phyloP scores from a whole-genome alignment of 2,113 vertebrate species.

The Thymallus thymallus region DNA sequence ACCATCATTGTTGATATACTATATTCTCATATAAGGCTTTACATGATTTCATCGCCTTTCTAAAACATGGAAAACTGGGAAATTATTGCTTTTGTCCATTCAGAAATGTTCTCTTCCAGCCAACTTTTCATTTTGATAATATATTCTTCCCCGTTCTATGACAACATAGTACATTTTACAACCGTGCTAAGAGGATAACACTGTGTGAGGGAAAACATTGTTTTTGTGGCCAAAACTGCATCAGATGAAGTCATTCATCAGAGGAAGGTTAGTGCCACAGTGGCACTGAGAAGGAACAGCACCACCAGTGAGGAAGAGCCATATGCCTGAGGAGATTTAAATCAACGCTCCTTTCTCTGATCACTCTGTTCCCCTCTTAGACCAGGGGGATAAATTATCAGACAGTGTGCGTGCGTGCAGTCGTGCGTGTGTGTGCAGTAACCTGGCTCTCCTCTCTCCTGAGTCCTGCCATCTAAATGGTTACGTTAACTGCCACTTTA shows the following conservation, averaged over 20 bases:
- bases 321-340: constrained; percentile 20
- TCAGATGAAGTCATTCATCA: neutral
- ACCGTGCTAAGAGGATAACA: neutral
- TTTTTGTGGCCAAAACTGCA: too few relatives aligned
- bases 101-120: too few relatives aligned
- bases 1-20: too few relatives aligned
- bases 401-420: constrained; percentile 21
- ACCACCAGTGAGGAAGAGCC: neutral
- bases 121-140: too few relatives aligned
- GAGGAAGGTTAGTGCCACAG: neutral
- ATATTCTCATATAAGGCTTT: too few relatives aligned
- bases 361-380: constrained; percentile 38
- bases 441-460: neutral
- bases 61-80: too few relatives aligned
- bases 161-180: neutral
- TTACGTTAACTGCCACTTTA: neutral
- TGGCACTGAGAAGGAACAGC: constrained; percentile 46
- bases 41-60: too few relatives aligned
- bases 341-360: constrained; percentile 31
- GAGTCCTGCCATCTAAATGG: neutral
- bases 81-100: too few relatives aligned
- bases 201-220: neutral
- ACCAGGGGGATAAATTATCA: constrained; percentile 30
- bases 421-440: neutral
- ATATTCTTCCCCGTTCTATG: too few relatives aligned